Evolutionary conservation across 2,888 invertebrate species (phyloP), one percentile per base, ranked within the genome.

Genomic region (Folsomia candida): DNA sequence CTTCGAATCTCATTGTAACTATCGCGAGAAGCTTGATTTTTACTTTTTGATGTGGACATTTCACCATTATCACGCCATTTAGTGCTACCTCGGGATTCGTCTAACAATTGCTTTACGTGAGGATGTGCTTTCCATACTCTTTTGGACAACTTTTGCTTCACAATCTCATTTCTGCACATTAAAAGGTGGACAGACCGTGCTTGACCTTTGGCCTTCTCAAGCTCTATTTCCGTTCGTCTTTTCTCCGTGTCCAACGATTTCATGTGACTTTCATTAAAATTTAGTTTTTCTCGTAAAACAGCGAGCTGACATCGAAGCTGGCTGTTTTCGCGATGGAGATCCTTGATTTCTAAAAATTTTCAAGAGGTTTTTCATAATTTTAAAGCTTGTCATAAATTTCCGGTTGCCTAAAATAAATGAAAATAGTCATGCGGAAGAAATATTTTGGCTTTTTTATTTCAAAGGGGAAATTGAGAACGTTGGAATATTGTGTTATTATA

Each of bases 251-350:
- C 68, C 27, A 76, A 58, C 18, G 47, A 64, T 51, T 75, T 69
- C 28, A 74, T 69, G 9, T 75, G 69, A 37, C 62, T 71, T 51
- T 72, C 57, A 22, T 70, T 62, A 28, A 60, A 67, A 3, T 60
- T 69, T 1, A 75, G 24, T 59, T 75, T 76, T 25, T 74, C 67
- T 18, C 66, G 68, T 0, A 72, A 57, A 62, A 77, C 73, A 0
- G 78, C 78, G 14, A 77, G 64, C 28, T 74, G 65, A 51, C 76
- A 76, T 9, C 78, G 69, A 18, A 77, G 67, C 6, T 51, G 22
- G 25, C 74, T 71, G 37, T 77, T 78, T 26, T 77, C 72, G 22
- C 72, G 66, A 51, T 75, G 76, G 20, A 77, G 47, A 28, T 74
- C 70, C 51, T 57, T 51, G 2, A 77, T 68, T 63, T 77, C 78